These are phyloP conservation scores for Pimpla rufipes DNA, from an alignment of 2,888 invertebrate genomes.

Conservation along the genomic window DNA sequence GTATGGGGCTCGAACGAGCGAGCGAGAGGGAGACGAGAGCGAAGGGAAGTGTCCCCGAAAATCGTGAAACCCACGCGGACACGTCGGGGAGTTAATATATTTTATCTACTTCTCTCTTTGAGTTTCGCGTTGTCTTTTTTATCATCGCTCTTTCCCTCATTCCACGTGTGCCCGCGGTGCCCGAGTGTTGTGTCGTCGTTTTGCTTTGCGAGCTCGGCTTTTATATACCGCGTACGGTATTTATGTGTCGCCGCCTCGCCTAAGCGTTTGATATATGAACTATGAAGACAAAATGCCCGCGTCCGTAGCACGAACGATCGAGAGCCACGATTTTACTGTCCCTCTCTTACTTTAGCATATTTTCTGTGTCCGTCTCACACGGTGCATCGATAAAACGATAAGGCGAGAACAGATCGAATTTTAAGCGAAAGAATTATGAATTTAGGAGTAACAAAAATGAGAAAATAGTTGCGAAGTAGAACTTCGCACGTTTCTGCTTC, in stretches of 20 bases:
- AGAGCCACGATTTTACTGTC: slow-evolving; percentile 36
- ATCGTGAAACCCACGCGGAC: slow-evolving; percentile 79
- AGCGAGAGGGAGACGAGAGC: slow-evolving; percentile 44
- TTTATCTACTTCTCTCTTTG: slow-evolving; percentile 74
- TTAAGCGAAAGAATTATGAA: slow-evolving; percentile 13
- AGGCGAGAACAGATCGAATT: slow-evolving; percentile 20
- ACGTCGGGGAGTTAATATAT: slow-evolving; percentile 79
- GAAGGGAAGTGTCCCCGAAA: slow-evolving; percentile 78
- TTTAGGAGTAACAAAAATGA: too few species aligned
- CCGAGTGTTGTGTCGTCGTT: slow-evolving; percentile 29
- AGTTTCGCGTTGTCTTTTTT: slow-evolving; percentile 52
- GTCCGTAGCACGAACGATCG: slow-evolving; percentile 58
- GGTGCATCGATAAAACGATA: slow-evolving; percentile 1
- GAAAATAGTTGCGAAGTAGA: too few species aligned
- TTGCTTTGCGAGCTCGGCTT: slow-evolving; percentile 60
- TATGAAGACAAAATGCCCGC: slow-evolving; percentile 73
- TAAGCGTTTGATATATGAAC: slow-evolving; percentile 84
- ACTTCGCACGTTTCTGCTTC: too few species aligned
- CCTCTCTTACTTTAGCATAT: slow-evolving; percentile 1
- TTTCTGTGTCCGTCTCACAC: slow-evolving; percentile 17
- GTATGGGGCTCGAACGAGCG: slow-evolving; percentile 48
- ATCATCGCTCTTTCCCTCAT: slow-evolving; percentile 54
- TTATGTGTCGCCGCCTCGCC: slow-evolving; percentile 83
- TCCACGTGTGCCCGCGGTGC: slow-evolving; percentile 48
- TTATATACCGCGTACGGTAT: slow-evolving; percentile 81